Base-by-base conservation (phyloP, 2,113 vertebrate genomes). In the Chroicocephalus ridibundus region DNA sequence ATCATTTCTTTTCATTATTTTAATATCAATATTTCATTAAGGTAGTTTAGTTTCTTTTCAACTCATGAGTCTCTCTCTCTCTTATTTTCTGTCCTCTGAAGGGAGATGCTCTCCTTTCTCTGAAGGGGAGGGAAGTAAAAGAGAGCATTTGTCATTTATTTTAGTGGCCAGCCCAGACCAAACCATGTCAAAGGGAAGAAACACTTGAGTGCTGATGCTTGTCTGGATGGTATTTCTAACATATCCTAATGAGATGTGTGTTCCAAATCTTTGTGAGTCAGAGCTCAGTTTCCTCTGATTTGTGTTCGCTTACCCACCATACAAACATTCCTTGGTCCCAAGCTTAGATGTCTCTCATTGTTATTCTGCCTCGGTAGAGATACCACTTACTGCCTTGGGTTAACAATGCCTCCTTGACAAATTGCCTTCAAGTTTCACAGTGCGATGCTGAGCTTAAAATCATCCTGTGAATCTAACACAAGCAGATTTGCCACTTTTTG, bases 331-430 rank as follows among this genome's bases (percentile, higher is more conserved):
- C 20, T 70, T 74, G 31, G 21, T 81, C 70, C 15, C 5, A 15
- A 78, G 14, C 21, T 62, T 62, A 62, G 44, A 78, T 11, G 5
- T 81, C 49, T 70, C 61, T 75, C 15, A 44, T 84, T 74, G 34
- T 15, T 55, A 15, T 66, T 82, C 27, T 71, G 21, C 54, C 61
- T 93, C 79, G 20, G 32, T 15, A 70, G 44, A 84, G 29, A 58
- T 20, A 87, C 9, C 24, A 22, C 46, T 85, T 85, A 58, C 32
- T 0, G 0, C n/a, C 52, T 82, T 82, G 60, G 27, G 57, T 90
- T 90, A 85, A 71, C 79, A 24, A 19, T 27, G 65, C 40, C 78
- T 82, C 31, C 72, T 89, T 87, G 74, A 88, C 42, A 85, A 94
- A 84, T 61, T 90, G 24, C 13, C 42, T 70, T 16, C 38, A 79